A percentile compares a stretch with the other conserved stretches of the same genome.
Conservation (phyloP, 2,113 vertebrate genomes). For the Corythoichthys intestinalis region DNA sequence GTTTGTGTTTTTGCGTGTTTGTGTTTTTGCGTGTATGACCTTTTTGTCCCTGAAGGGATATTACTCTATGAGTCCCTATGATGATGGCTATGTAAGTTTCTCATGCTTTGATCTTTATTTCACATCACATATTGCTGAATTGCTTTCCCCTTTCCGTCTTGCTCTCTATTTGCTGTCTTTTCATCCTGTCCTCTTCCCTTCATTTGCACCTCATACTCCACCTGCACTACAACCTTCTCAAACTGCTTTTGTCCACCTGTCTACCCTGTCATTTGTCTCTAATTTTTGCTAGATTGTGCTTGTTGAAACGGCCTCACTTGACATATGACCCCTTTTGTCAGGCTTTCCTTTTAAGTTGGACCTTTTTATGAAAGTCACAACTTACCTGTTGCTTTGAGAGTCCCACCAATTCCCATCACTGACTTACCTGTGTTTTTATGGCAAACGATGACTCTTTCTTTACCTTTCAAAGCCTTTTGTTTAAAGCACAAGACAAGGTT, state of each 20-base stretch:
- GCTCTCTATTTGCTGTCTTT: conserved; percentile 34
- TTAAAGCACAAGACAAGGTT: background rate
- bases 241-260: conserved; percentile 18
- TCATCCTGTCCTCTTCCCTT: background rate
- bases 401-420: conserved; percentile 1
- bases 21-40: conserved; percentile 50
- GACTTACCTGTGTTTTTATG: background rate
- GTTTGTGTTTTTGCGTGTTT: conserved; percentile 47
- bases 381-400: conserved; percentile 15
- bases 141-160: conserved; percentile 36
- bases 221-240: conserved; percentile 10
- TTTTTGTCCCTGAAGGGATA: conserved; percentile 81
- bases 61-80: conserved; percentile 89
- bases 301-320: conserved; percentile 30
- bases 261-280: conserved; percentile 12
- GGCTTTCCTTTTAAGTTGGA: conserved; percentile 3
- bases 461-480: conserved; percentile 8
- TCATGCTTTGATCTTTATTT: conserved; percentile 68
- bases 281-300: conserved; percentile 21
- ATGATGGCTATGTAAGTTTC: conserved; percentile 92
- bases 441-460: conserved; percentile 8
- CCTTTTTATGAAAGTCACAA: conserved; percentile 4
- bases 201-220: conserved; percentile 30
- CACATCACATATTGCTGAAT: conserved; percentile 6
- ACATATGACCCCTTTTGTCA: conserved; percentile 31